A percentile compares a stretch with the other conserved stretches of the same genome.
Conservation (phyloP, 2,113 vertebrate genomes). For the Pelobates fuscus region DNA sequence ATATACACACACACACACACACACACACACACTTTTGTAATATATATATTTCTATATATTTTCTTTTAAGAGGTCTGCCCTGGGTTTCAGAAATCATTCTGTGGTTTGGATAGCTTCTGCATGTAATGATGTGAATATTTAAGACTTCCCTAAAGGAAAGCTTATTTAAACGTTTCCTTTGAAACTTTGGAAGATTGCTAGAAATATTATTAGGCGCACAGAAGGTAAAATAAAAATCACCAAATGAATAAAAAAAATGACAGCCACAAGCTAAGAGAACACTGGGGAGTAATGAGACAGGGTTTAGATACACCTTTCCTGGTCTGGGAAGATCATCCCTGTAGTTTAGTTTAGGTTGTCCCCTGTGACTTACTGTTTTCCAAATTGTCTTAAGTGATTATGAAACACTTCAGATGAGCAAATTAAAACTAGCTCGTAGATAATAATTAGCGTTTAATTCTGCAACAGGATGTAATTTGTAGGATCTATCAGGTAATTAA, state of each 20-base stretch:
- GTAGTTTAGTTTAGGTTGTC: not conserved
- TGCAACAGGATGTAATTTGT: slow-evolving; percentile 37
- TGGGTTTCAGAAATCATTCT: slow-evolving; percentile 3
- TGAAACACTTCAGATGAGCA: slow-evolving; percentile 27
- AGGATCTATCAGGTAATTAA: slow-evolving; percentile 25
- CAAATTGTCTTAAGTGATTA: not conserved
- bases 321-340: not conserved
- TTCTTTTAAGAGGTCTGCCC: not conserved
- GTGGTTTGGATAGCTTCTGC: slow-evolving; percentile 32
- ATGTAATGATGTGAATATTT: slow-evolving; percentile 38
- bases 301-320: not conserved
- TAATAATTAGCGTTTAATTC: slow-evolving; percentile 27
- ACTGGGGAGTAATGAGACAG: not conserved
- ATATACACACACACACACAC: not conserved
- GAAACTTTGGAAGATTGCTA: slow-evolving; percentile 8
- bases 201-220: not conserved
- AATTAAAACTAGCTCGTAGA: slow-evolving; percentile 22
- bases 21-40: too few species aligned
- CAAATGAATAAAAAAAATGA: not conserved
- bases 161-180: slow-evolving; percentile 25
- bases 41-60: not conserved
- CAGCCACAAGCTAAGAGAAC: not conserved
- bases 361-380: slow-evolving; percentile 8
- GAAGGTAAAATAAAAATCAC: not conserved
- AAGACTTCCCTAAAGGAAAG: slow-evolving; percentile 35